phyloP scores from a whole-genome alignment of 2,113 vertebrate genomes.

The Bagarius yarrelli region DNA sequence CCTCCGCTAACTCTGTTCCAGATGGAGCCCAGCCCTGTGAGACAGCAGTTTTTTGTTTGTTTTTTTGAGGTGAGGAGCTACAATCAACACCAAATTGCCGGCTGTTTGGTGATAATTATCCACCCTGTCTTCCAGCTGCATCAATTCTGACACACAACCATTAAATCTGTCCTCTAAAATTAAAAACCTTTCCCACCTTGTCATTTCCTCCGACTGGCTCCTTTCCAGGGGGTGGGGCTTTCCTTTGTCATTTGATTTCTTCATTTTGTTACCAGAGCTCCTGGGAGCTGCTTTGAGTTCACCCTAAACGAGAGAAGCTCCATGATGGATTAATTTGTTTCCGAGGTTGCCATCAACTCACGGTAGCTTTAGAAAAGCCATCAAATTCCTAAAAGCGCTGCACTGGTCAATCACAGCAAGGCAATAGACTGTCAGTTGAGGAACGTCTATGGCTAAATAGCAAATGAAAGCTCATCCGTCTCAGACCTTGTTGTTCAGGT shows the following conservation, averaged over 20 bases:
- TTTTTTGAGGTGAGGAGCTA: background rate
- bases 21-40: background rate
- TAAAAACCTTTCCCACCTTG: slow-evolving; percentile 30
- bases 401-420: slow-evolving; percentile 46
- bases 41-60: background rate
- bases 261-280: background rate
- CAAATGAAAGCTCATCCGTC: slow-evolving; percentile 63
- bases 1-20: background rate
- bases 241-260: background rate
- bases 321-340: slow-evolving; percentile 58
- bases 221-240: slow-evolving; percentile 14
- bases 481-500: slow-evolving; percentile 40
- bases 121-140: background rate
- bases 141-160: slow-evolving; percentile 38
- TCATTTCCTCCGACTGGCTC: slow-evolving; percentile 11
- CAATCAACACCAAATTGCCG: background rate
- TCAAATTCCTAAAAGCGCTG: slow-evolving; percentile 52
- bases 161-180: slow-evolving; percentile 42
- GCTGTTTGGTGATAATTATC: slow-evolving; percentile 4
- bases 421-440: slow-evolving; percentile 67
- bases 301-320: slow-evolving; percentile 22
- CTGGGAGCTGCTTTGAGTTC: background rate
- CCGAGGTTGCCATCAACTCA: slow-evolving; percentile 49
- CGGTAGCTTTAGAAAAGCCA: slow-evolving; percentile 48
- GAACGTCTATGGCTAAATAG: slow-evolving; percentile 56